These are phyloP conservation scores for Orycteropus afer DNA, from an alignment of 2,113 vertebrate species.

Conservation along the genomic window DNA sequence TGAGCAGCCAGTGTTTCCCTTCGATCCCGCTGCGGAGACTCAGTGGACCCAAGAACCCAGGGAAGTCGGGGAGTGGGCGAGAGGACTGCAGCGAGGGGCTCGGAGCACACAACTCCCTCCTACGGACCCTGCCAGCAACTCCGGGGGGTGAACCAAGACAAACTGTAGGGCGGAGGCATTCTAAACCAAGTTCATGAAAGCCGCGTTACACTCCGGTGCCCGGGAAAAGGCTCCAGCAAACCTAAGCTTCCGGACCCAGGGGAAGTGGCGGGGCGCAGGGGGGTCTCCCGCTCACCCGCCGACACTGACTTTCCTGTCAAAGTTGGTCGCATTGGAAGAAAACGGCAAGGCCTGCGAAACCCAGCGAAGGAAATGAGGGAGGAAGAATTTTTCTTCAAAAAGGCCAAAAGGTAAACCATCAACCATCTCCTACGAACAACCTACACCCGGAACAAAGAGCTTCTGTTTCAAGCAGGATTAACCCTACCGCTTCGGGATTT, in stretches of 20 bases:
- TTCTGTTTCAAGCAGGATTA: constrained; percentile 12
- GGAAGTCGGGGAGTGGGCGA: not conserved
- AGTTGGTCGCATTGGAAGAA: not conserved
- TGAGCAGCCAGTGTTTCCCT: not conserved
- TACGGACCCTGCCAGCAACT: not conserved
- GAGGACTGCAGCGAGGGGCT: not conserved
- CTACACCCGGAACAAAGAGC: constrained; percentile 77
- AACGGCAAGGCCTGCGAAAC: not conserved
- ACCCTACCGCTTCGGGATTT: constrained; percentile 1
- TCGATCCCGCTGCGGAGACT: not conserved
- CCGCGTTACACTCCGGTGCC: not conserved
- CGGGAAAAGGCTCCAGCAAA: not conserved
- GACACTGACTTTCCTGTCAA: not conserved
- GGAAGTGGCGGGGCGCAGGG: not conserved
- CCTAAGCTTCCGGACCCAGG: not conserved
- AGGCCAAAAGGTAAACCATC: constrained; percentile 49
- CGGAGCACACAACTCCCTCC: not conserved
- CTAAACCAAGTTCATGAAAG: not conserved
- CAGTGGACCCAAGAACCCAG: not conserved
- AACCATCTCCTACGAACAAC: constrained; percentile 36
- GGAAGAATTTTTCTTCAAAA: not conserved
- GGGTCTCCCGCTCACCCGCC: not conserved
- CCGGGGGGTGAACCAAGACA: not conserved
- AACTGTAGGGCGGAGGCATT: not conserved
- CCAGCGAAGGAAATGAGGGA: not conserved